A percentile compares a stretch with the other conserved stretches of the same genome.
phyloP scores from a whole-genome alignment of 2,113 vertebrate species.

The Siniperca chuatsi region DNA sequence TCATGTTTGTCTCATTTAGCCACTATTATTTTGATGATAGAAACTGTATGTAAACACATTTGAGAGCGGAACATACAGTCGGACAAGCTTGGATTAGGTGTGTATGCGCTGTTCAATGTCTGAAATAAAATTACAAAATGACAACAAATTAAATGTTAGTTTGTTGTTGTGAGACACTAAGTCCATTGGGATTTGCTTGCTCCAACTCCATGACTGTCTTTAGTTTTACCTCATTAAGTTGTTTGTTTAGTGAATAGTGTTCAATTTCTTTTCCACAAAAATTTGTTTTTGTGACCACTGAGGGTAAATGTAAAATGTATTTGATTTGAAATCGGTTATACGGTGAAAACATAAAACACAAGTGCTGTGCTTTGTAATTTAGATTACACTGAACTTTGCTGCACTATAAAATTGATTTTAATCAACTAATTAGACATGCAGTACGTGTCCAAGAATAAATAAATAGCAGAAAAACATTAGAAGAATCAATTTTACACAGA shows the following conservation, averaged over 20 bases:
- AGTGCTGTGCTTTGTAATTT: neutral
- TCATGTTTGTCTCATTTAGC: constrained; percentile 65
- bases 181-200: constrained; percentile 21
- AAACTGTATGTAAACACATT: constrained; percentile 42
- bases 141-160: constrained; percentile 55
- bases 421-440: constrained; percentile 21
- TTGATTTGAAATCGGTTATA: neutral
- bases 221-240: constrained; percentile 31
- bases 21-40: constrained; percentile 39
- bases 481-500: neutral
- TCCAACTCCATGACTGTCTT: constrained; percentile 19
- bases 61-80: constrained; percentile 28
- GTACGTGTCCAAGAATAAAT: neutral
- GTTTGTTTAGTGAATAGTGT: constrained; percentile 41
- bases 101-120: constrained; percentile 1
- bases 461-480: neutral
- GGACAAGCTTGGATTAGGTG: constrained; percentile 33
- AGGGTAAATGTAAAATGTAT: neutral
- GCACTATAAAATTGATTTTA: constrained; percentile 20
- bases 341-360: neutral
- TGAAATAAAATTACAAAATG: constrained; percentile 53
- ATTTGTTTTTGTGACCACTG: neutral
- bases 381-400: neutral
- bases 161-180: constrained; percentile 26
- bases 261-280: constrained; percentile 41